Evolutionary conservation across 64 coral and sea anemone species (phyloP).

Genomic region (Hydrozoanthus tunicans): DNA sequence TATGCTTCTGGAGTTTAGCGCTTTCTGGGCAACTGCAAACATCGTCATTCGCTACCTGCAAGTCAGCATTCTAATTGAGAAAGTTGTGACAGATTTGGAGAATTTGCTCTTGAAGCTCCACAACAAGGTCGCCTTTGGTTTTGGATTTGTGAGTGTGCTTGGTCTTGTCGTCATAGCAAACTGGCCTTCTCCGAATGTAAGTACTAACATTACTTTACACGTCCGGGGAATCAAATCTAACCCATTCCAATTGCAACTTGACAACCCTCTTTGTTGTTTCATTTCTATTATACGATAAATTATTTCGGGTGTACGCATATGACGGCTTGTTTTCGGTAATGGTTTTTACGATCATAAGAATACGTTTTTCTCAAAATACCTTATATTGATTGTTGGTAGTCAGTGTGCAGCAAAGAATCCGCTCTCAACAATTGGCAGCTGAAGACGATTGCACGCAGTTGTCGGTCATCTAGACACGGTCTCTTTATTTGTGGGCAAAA

Average conservation of each 20-base stretch:
- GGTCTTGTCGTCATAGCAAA: slow-evolving; percentile 47
- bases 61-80: slow-evolving; percentile 36
- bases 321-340: background rate
- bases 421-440: too few species aligned
- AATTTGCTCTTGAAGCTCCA: slow-evolving; percentile 34
- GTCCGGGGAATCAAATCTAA: background rate
- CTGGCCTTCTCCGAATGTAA: slow-evolving; percentile 53
- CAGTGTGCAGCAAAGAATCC: too few species aligned
- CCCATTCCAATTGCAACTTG: background rate
- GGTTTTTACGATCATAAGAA: too few species aligned
- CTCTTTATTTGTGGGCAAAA: background rate
- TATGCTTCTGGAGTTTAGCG: slow-evolving; percentile 48
- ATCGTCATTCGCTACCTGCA: slow-evolving; percentile 41
- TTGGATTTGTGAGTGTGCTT: slow-evolving; percentile 48
- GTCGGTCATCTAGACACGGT: too few species aligned
- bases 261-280: background rate
- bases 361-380: too few species aligned
- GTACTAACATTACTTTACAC: background rate
- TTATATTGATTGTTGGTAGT: too few species aligned
- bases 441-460: too few species aligned
- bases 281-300: background rate
- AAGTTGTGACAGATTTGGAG: slow-evolving; percentile 16
- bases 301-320: background rate
- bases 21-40: slow-evolving; percentile 51
- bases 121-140: slow-evolving; percentile 37